Percentiles rank a stretch among this genome's conserved stretches.
Evolutionary conservation across 2,797 vertebrate genomes (phyloP).

Genomic region (Siniperca undulata): DNA sequence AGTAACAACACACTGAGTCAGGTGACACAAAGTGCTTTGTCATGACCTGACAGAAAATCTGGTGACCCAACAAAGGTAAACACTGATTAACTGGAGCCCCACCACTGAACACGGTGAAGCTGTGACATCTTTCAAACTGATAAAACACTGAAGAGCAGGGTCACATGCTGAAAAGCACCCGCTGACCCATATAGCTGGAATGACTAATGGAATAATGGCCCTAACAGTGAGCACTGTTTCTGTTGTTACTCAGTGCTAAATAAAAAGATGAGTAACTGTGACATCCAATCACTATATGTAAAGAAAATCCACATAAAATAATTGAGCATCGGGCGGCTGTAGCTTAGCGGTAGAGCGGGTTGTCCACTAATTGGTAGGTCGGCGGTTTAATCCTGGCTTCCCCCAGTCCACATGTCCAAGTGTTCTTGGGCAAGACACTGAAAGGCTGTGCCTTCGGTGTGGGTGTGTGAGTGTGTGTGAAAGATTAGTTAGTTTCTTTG

Average conservation of each 20-base stretch:
- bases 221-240: neutral
- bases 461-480: too few species aligned
- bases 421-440: too few species aligned
- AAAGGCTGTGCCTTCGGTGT: too few species aligned
- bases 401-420: too few species aligned
- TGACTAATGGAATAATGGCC: constrained; percentile 46
- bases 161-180: constrained; percentile 34
- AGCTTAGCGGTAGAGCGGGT: too few species aligned
- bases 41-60: constrained; percentile 20
- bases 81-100: constrained; percentile 29
- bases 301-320: constrained; percentile 11
- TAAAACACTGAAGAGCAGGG: constrained; percentile 21
- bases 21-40: constrained; percentile 20
- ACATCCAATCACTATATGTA: neutral
- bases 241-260: constrained; percentile 24
- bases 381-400: too few species aligned
- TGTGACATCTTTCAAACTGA: constrained; percentile 43
- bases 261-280: constrained; percentile 6
- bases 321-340: too few species aligned
- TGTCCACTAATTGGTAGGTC: too few species aligned
- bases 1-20: neutral
- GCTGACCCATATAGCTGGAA: constrained; percentile 39
- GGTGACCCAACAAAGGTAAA: constrained; percentile 28
- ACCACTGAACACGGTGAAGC: neutral
- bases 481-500: too few species aligned